phyloP scores from a whole-genome alignment of 2,797 vertebrate species.

The Hapalemur alaotrensis region DNA sequence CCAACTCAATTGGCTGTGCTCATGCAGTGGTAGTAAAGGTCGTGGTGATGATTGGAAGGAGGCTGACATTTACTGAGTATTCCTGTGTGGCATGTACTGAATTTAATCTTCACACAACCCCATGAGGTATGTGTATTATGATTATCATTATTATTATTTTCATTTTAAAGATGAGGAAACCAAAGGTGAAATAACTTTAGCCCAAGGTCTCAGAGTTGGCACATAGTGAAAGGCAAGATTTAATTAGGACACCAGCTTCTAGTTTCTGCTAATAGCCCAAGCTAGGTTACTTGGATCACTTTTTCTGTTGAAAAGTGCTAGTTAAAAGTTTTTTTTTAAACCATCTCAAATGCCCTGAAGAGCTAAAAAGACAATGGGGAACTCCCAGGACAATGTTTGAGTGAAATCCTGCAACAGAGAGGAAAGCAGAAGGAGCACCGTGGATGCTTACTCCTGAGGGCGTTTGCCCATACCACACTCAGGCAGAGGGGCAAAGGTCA shows the following conservation, averaged over 20 bases:
- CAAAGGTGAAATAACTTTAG: not conserved
- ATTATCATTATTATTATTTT: not conserved
- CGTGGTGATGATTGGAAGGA: not conserved
- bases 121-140: not conserved
- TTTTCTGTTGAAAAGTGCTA: not conserved
- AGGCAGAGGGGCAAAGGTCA: too few relatives aligned
- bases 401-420: not conserved
- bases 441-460: not conserved
- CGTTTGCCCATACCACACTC: not conserved
- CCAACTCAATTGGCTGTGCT: not conserved
- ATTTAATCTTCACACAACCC: not conserved
- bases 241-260: not conserved
- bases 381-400: not conserved
- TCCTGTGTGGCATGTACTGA: not conserved
- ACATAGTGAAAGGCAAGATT: not conserved
- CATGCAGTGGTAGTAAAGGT: not conserved
- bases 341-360: not conserved
- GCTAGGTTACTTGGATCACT: not conserved
- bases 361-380: not conserved
- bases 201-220: not conserved
- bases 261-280: not conserved
- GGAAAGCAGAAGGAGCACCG: not conserved
- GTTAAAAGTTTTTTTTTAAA: not conserved
- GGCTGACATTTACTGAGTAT: not conserved
- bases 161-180: not conserved